A percentile compares a stretch with the other conserved stretches of the same genome.
Conservation (phyloP, 1,140 invertebrate genomes). For the Anagrus nilaparvatae region DNA sequence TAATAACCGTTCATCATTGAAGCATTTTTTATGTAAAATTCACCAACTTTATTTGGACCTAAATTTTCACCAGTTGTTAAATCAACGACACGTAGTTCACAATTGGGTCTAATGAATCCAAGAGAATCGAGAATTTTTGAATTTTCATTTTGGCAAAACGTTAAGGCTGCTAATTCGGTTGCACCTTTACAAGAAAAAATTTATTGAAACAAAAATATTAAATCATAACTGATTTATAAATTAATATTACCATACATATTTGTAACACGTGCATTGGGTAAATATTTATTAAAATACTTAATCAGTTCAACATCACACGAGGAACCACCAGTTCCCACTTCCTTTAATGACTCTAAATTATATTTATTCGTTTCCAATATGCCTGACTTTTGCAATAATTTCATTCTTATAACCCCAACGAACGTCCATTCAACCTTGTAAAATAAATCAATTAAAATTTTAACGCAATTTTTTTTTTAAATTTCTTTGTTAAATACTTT, state of each 20-base stretch:
- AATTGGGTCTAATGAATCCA: conserved; percentile 12
- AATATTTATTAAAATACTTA: conserved; percentile 9
- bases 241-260: conserved; percentile 18
- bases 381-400: no score
- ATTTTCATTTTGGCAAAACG: background rate
- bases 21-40: conserved; percentile 29
- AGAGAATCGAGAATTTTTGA: conserved; percentile 4
- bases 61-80: conserved; percentile 13
- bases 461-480: conserved; percentile 3
- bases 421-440: no score
- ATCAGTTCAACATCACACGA: conserved; percentile 17
- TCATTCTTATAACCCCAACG: no score
- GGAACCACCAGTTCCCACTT: conserved; percentile 21
- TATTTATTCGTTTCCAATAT: no score
- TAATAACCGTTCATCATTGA: conserved; percentile 36
- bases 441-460: no score
- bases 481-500: conserved; percentile 1
- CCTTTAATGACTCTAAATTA: no score
- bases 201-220: no score
- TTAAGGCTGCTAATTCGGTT: conserved; percentile 22
- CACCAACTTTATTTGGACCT: conserved; percentile 28
- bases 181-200: no score
- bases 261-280: conserved; percentile 13
- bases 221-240: no score
- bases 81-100: conserved; percentile 17